A percentile compares a stretch with the other conserved stretches of the same genome.
phyloP scores from a whole-genome alignment of 2,113 vertebrate genomes.

The Reinhardtius hippoglossoides region DNA sequence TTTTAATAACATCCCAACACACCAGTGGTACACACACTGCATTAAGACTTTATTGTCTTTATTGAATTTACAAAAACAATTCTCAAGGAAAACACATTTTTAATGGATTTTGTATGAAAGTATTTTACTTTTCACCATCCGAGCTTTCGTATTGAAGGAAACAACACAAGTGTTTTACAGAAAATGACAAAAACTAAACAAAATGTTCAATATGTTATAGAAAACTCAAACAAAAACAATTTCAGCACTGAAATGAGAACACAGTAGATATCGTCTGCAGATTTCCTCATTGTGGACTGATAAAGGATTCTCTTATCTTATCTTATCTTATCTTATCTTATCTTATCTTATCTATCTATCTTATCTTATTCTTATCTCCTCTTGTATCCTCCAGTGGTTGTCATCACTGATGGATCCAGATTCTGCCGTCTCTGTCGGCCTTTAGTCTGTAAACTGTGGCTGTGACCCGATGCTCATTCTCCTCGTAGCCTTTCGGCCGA shows the following conservation, averaged over 20 bases:
- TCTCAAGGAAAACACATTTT: background rate
- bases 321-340: no score
- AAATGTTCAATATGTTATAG: background rate
- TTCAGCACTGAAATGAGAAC: no score
- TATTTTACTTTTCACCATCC: background rate
- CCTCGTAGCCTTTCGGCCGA: constrained; percentile 72
- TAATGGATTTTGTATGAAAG: background rate
- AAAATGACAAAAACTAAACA: background rate
- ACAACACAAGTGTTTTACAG: background rate
- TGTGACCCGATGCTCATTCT: background rate
- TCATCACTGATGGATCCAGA: constrained; percentile 5
- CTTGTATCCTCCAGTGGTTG: no score
- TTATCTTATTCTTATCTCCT: background rate
- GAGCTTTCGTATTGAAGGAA: background rate
- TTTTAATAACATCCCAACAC: no score
- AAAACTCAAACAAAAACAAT: no score
- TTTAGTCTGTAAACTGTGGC: constrained; percentile 38
- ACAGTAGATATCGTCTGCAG: background rate
- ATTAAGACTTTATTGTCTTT: background rate
- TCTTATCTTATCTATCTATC: no score
- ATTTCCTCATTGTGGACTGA: no score
- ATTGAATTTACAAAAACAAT: background rate
- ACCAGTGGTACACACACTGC: background rate
- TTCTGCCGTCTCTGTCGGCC: background rate
- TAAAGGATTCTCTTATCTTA: background rate